Base-by-base conservation (phyloP, 92 coral and sea anemone species). In the Isaurus tuberculatus region DNA sequence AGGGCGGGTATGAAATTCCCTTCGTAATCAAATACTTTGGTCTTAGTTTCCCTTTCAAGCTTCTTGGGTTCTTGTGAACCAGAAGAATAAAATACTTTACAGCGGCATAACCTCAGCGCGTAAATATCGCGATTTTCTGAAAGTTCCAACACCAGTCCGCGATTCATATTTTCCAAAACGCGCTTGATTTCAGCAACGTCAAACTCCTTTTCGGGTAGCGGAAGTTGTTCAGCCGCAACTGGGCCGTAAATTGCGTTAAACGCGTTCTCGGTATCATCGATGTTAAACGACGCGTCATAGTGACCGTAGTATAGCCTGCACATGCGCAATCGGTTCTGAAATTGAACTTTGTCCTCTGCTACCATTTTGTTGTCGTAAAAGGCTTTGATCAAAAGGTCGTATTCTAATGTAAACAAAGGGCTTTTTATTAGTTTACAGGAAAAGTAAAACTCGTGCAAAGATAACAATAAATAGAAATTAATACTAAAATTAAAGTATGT, bases 1-100 rank as follows among this genome's bases (percentile, higher is more conserved):
- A 90, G 91, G 23, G 66, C 74, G 1, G 86, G 91, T 33, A 86
- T 78, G 36, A 87, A 90, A 25, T 40, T 57, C 6, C 89, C 89
- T n/a, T 65, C 70, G 73, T 91, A 91, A 58, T 91, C 94, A 51
- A 93, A 91, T 58, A 93, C 97, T 81, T 93, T 91, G 70, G 92
- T 91, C 48, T 90, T 87, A 63, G 69, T 77, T 49, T 93, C 94
- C n/a, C 92, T 88, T 14, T 66, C 49, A 22, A 93, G 87, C 78
- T 88, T 93, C 70, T 64, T 65, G 60, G 92, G 85, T 6, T 88
- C 81, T 32, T 89, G 51, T 2, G 85, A 64, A 29, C 91, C 89
- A 36, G 86, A 72, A n/a, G 91, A 84, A 63, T 75, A 55, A 17
- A 37, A 85, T 75, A 93, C 97, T 92, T 83, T 93, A 60, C 89